phyloP scores from a whole-genome alignment of 2,797 vertebrate species.

The Melanotaenia maccullochi region DNA sequence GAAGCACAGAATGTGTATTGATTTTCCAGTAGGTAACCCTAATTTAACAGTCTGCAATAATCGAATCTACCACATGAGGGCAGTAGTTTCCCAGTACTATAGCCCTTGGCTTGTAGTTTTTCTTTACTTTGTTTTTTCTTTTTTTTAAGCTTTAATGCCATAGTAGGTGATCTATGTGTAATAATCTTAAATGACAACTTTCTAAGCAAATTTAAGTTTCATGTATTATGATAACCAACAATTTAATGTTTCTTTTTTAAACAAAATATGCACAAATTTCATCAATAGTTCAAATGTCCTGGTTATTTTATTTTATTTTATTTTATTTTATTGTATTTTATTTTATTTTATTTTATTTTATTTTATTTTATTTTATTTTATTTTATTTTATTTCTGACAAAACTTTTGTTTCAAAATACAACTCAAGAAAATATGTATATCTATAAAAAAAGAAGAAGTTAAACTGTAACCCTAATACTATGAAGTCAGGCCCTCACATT shows the following conservation, averaged over 20 bases:
- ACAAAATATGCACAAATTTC: background rate
- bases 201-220: background rate
- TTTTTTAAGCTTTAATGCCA: background rate
- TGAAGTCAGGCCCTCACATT: background rate
- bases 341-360: background rate
- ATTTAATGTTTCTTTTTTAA: background rate
- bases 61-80: conserved; percentile 61
- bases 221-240: background rate
- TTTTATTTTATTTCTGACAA: background rate
- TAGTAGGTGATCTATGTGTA: background rate
- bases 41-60: background rate
- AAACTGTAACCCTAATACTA: too few relatives aligned
- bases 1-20: background rate
- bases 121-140: background rate
- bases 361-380: background rate
- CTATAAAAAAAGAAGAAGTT: too few relatives aligned
- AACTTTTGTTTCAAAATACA: too few relatives aligned
- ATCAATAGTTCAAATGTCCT: background rate
- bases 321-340: background rate
- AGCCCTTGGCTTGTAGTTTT: background rate
- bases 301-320: background rate
- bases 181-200: background rate
- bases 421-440: too few relatives aligned
- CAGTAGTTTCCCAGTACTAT: conserved; percentile 34
- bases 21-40: background rate